A percentile compares a stretch with the other conserved stretches of the same genome.
Evolutionary conservation across 2,888 invertebrate species (phyloP).

Genomic region (Athalia circularis): DNA sequence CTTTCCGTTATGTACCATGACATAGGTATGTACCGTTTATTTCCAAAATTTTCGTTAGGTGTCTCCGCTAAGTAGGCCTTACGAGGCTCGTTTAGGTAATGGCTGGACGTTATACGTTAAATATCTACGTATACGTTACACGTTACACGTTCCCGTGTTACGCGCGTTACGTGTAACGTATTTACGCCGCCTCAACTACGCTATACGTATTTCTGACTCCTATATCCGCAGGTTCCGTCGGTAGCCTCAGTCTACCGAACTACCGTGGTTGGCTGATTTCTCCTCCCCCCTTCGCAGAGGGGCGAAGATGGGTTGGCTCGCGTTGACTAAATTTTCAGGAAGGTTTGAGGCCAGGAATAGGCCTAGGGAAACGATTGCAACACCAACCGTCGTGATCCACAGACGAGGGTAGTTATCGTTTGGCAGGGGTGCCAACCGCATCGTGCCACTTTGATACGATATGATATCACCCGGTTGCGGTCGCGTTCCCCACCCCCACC

Average conservation of each 20-base stretch:
- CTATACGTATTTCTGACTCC: background rate
- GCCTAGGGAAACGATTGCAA: constrained; percentile 32
- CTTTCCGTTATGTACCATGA: background rate
- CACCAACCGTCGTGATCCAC: constrained; percentile 23
- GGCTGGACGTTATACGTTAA: constrained; percentile 40
- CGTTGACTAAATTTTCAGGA: background rate
- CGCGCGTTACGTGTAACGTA: background rate
- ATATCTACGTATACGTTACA: constrained; percentile 28
- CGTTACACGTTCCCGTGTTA: background rate
- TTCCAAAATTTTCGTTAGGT: constrained; percentile 56
- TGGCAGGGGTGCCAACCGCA: constrained; percentile 52
- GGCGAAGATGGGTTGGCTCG: background rate
- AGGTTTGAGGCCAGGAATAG: constrained; percentile 48
- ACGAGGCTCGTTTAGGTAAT: constrained; percentile 59
- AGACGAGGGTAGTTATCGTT: constrained; percentile 50
- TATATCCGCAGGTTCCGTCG: background rate
- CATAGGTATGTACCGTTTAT: constrained; percentile 39
- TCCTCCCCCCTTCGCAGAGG: background rate
- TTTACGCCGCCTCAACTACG: constrained; percentile 8
- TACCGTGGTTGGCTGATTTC: no score
- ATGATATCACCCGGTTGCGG: constrained; percentile 44
- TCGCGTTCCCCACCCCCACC: background rate
- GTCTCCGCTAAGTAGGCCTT: constrained; percentile 62
- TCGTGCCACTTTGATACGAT: constrained; percentile 57
- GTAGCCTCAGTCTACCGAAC: background rate